These are phyloP conservation scores for Erinaceus europaeus DNA, from an alignment of 2,113 vertebrate species.

Conservation along the genomic window DNA sequence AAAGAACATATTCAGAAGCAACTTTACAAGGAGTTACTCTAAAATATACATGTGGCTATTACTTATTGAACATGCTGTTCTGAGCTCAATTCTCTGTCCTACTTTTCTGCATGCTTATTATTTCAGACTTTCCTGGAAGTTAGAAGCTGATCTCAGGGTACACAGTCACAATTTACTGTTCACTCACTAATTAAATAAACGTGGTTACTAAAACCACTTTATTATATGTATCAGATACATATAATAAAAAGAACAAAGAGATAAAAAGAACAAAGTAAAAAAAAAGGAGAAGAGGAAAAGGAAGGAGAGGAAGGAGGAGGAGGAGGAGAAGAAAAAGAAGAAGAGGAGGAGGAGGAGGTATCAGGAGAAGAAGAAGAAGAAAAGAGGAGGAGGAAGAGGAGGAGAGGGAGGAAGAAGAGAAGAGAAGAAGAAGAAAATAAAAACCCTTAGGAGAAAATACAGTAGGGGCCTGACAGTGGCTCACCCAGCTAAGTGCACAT, in stretches of 20 bases:
- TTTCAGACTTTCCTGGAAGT: conserved; percentile 32
- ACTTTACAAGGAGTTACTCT: conserved; percentile 23
- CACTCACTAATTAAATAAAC: conserved; percentile 28
- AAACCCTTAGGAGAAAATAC: too few species aligned
- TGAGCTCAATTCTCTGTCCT: conserved; percentile 1
- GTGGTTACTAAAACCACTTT: neutral
- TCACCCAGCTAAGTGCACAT: too few species aligned
- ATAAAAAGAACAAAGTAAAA: neutral
- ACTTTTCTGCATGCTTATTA: conserved; percentile 39
- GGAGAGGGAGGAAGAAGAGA: too few species aligned
- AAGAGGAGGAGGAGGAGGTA: too few species aligned
- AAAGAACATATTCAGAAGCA: conserved; percentile 39
- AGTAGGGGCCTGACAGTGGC: too few species aligned
- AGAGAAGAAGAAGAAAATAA: too few species aligned
- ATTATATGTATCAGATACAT: neutral
- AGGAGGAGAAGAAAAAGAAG: too few species aligned
- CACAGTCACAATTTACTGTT: neutral
- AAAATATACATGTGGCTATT: conserved; percentile 57
- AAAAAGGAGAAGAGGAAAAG: too few species aligned
- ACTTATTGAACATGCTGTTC: conserved; percentile 44
- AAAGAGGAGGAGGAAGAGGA: too few species aligned
- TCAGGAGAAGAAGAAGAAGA: too few species aligned
- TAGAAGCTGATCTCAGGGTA: neutral
- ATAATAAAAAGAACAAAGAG: neutral
- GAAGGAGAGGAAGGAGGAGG: too few species aligned